These are phyloP conservation scores for Tupaia tana DNA, from an alignment of 2,113 vertebrate genomes.

Conservation along the genomic window DNA sequence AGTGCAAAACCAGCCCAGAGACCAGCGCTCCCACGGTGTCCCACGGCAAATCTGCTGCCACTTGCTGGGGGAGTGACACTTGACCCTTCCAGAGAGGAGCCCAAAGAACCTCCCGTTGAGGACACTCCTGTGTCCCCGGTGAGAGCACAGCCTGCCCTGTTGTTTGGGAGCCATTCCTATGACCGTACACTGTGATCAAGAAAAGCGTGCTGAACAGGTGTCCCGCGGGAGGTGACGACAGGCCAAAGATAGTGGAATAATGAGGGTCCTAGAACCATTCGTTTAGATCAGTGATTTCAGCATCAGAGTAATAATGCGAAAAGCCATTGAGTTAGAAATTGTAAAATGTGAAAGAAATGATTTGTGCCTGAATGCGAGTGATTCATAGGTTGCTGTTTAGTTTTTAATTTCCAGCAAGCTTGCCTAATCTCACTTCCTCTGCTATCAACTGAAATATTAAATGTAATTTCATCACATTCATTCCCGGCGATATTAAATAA, in stretches of 20 bases:
- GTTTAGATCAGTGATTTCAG: neutral
- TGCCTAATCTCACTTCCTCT: slow-evolving; percentile 57
- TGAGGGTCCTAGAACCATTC: neutral
- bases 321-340: slow-evolving; percentile 13
- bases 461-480: slow-evolving; percentile 59
- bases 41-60: neutral
- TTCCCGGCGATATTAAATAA: slow-evolving; percentile 71
- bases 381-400: slow-evolving; percentile 57
- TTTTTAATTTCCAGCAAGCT: slow-evolving; percentile 76
- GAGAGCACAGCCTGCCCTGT: accelerated
- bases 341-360: slow-evolving; percentile 42
- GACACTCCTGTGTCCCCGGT: neutral
- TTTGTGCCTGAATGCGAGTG: slow-evolving; percentile 36
- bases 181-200: neutral
- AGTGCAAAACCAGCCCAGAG: neutral
- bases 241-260: no score
- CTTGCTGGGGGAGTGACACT: neutral
- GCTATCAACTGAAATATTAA: slow-evolving; percentile 74
- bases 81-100: neutral
- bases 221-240: accelerated
- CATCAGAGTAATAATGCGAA: slow-evolving; percentile 35
- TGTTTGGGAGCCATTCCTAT: neutral
- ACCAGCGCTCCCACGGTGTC: neutral
- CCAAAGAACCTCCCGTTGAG: neutral
- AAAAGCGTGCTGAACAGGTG: neutral